Evolutionary conservation across 2,888 invertebrate genomes (phyloP).

Genomic region (Ophioninae sp.): DNA sequence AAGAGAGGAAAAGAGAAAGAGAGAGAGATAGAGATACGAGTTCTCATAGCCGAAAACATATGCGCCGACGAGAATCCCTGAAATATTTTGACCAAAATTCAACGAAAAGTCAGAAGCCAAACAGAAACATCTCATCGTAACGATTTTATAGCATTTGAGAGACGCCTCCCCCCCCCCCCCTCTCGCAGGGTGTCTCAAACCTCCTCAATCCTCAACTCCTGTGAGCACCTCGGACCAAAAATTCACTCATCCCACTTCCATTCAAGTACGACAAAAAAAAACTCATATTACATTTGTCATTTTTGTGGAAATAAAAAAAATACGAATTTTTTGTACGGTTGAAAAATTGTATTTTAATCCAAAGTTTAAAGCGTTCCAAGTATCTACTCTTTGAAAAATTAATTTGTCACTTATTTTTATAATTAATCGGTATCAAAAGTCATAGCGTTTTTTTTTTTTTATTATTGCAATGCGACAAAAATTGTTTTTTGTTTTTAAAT

Average conservation of each 20-base stretch:
- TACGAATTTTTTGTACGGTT: too few relatives aligned
- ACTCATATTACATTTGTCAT: neutral
- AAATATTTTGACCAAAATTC: conserved; percentile 60
- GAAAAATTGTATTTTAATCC: too few relatives aligned
- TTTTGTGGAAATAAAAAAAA: too few relatives aligned
- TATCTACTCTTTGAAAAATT: too few relatives aligned
- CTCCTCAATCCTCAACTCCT: conserved; percentile 6
- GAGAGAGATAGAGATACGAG: conserved; percentile 25
- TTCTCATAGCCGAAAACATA: conserved; percentile 46
- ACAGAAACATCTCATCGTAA: conserved; percentile 55
- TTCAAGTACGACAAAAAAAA: conserved; percentile 1
- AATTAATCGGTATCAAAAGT: too few relatives aligned
- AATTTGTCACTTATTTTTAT: too few relatives aligned
- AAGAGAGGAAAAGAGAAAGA: conserved; percentile 21
- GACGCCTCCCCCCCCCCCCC: conserved; percentile 1
- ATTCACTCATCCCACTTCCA: neutral
- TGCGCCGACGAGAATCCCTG: conserved; percentile 35
- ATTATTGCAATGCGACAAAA: conserved; percentile 10
- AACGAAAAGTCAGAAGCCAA: conserved; percentile 53
- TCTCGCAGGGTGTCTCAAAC: conserved; percentile 14
- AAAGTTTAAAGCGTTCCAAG: too few relatives aligned
- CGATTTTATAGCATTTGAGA: conserved; percentile 52
- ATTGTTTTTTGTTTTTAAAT: too few relatives aligned
- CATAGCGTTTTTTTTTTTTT: too few relatives aligned
- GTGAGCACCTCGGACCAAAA: conserved; percentile 10